A percentile compares a stretch with the other conserved stretches of the same genome.
These are phyloP conservation scores for Myopa tessellatipennis DNA, from an alignment of 2,888 invertebrate species.

Conservation along the genomic window DNA sequence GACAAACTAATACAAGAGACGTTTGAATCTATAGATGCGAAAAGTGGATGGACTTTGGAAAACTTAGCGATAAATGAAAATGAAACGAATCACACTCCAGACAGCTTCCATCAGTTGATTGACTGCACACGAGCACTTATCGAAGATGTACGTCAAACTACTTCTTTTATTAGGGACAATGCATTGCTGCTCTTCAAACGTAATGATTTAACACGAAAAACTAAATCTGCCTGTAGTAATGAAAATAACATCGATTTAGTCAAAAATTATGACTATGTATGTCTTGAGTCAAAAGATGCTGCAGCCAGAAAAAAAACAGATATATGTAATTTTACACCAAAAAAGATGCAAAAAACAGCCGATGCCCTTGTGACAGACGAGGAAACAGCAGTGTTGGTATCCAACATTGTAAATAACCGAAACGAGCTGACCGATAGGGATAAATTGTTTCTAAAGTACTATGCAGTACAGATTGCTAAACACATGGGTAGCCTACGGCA, in stretches of 20 bases:
- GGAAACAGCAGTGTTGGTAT: slow-evolving; percentile 71
- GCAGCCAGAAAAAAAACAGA: slow-evolving; percentile 79
- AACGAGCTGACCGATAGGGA: slow-evolving; percentile 78
- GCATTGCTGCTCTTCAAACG: slow-evolving; percentile 82
- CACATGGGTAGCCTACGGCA: slow-evolving; percentile 87
- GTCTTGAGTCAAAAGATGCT: slow-evolving; percentile 80
- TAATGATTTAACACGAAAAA: slow-evolving; percentile 53
- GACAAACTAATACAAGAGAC: slow-evolving; percentile 84
- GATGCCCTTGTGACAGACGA: slow-evolving; percentile 80
- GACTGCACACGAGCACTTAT: slow-evolving; percentile 87
- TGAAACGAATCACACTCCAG: slow-evolving; percentile 72
- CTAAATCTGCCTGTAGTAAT: not conserved
- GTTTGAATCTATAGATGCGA: slow-evolving; percentile 78
- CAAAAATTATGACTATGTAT: slow-evolving; percentile 93
- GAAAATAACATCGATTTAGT: slow-evolving; percentile 72
- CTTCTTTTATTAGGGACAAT: slow-evolving; percentile 91
- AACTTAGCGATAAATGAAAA: slow-evolving; percentile 70
- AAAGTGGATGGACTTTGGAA: slow-evolving; percentile 83
- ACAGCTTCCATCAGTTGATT: slow-evolving; percentile 89
- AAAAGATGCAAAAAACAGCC: slow-evolving; percentile 80
- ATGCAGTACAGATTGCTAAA: slow-evolving; percentile 86
- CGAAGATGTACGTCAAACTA: slow-evolving; percentile 88
- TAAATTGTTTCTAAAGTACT: slow-evolving; percentile 85
- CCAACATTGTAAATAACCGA: slow-evolving; percentile 59
- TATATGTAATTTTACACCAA: slow-evolving; percentile 77